Conservation (phyloP, 2,888 invertebrate genomes). For the Eupithecia vulgata region DNA sequence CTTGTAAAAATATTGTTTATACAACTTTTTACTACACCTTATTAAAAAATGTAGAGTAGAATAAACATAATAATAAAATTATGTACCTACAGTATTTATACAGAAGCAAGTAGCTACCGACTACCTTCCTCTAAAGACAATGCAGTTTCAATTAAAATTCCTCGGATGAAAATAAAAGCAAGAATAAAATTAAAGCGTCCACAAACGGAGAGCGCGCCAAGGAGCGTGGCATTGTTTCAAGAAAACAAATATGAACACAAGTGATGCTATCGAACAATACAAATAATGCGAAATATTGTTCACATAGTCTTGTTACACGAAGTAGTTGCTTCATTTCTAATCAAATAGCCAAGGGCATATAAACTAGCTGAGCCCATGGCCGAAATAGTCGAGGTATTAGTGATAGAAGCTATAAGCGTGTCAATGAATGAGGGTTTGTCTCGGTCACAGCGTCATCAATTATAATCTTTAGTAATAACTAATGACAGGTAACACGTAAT, state of each 20-base stretch:
- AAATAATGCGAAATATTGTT: conserved; percentile 3
- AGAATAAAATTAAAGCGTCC: background rate
- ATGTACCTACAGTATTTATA: background rate
- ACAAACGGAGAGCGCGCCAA: conserved; percentile 4
- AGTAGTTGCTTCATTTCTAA: background rate
- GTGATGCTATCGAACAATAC: background rate
- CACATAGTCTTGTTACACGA: background rate
- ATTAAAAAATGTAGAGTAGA: too few species aligned
- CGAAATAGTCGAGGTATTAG: background rate
- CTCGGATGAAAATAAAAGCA: conserved; percentile 10
- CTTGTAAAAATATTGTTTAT: too few species aligned
- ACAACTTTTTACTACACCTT: too few species aligned
- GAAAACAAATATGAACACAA: conserved; percentile 10
- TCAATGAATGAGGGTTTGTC: background rate
- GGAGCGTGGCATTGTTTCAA: conserved; percentile 16
- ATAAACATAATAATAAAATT: background rate
- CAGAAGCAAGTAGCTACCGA: background rate
- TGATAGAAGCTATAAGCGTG: background rate
- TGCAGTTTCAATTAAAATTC: conserved; percentile 1
- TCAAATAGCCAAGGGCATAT: background rate
- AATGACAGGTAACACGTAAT: background rate
- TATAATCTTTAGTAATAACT: background rate
- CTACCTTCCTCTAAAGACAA: background rate
- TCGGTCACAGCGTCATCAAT: background rate
- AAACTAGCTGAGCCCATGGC: background rate